Base-by-base conservation (phyloP, 1,140 invertebrate species). In the Streblospio benedicti region DNA sequence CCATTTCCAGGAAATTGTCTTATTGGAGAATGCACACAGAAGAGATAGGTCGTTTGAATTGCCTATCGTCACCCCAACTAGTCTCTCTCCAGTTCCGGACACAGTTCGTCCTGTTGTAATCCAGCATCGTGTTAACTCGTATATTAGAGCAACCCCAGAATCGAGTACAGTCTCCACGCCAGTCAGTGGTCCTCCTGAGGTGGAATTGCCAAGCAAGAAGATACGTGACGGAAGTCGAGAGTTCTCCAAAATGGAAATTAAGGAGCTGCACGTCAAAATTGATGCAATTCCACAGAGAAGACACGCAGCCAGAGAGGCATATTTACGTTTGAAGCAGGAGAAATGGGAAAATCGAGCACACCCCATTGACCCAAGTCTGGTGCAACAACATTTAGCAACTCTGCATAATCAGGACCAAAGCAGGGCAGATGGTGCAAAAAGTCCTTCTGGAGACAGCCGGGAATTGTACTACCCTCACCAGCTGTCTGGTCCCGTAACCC, bases 321-420 rank as follows among this genome's bases (percentile, higher is more conserved):
- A 51, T 53, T 28, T 44, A 55, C 16, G 33, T 38, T 20, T 56
- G 45, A 47, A 70, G 23, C 62, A 38, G 62, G 62, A 44, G 65
- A 62, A 43, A 64, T 53, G 32, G 43, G 45, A 9, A n/a, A 52
- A 35, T 23, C 23, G 18, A 20, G 33, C 27, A 35, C 65, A 52
- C 56, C 49, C 6, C 51, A n/a, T n/a, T n/a, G n/a, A n/a, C n/a
- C n/a, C n/a, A n/a, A n/a, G n/a, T n/a, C n/a, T n/a, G n/a, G n/a
- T n/a, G n/a, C n/a, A n/a, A n/a, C n/a, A n/a, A n/a, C n/a, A n/a
- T n/a, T n/a, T n/a, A n/a, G n/a, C n/a, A n/a, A n/a, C n/a, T n/a
- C n/a, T n/a, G n/a, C n/a, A n/a, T n/a, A n/a, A n/a, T n/a, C n/a
- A n/a, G n/a, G n/a, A n/a, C n/a, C n/a, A n/a, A n/a, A n/a, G n/a